These are phyloP conservation scores for Amaurobius ferox DNA, from an alignment of 2,888 invertebrate genomes.

Conservation along the genomic window DNA sequence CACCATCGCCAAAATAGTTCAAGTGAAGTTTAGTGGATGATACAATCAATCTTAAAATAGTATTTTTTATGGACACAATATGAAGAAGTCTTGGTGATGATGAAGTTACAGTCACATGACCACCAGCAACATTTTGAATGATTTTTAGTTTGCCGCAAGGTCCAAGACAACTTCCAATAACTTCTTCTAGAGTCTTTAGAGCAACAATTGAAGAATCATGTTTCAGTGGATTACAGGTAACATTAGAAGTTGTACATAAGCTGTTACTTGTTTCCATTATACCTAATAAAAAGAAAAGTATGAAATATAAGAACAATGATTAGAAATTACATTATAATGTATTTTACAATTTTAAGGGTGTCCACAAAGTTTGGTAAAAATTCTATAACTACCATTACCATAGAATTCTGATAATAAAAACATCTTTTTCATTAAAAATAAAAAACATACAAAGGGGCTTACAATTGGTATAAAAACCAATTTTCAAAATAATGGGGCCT, in stretches of 20 bases:
- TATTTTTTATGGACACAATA: constrained; percentile 18
- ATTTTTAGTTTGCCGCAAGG: constrained; percentile 35
- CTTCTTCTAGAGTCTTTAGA: background rate
- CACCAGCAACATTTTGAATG: constrained; percentile 26
- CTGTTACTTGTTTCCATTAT: background rate
- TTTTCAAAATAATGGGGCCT: too few relatives aligned
- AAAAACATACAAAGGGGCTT: too few relatives aligned
- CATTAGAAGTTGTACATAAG: background rate
- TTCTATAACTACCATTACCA: too few relatives aligned
- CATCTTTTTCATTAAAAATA: too few relatives aligned
- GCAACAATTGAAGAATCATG: background rate
- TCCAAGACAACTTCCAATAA: constrained; percentile 31
- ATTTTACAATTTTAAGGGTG: too few relatives aligned
- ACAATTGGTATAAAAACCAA: too few relatives aligned
- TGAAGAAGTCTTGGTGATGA: constrained; percentile 32
- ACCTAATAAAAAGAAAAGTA: background rate
- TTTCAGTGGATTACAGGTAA: constrained; percentile 19
- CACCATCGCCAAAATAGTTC: constrained; percentile 21
- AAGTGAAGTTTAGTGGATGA: constrained; percentile 41
- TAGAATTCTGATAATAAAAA: too few relatives aligned
- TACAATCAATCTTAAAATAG: constrained; percentile 23
- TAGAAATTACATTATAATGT: too few relatives aligned
- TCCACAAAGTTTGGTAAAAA: too few relatives aligned
- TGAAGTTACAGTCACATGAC: constrained; percentile 34
- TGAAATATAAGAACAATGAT: too few relatives aligned